Evolutionary conservation across 1,140 invertebrate species (phyloP).

Genomic region (Lasaia peninsularis): DNA sequence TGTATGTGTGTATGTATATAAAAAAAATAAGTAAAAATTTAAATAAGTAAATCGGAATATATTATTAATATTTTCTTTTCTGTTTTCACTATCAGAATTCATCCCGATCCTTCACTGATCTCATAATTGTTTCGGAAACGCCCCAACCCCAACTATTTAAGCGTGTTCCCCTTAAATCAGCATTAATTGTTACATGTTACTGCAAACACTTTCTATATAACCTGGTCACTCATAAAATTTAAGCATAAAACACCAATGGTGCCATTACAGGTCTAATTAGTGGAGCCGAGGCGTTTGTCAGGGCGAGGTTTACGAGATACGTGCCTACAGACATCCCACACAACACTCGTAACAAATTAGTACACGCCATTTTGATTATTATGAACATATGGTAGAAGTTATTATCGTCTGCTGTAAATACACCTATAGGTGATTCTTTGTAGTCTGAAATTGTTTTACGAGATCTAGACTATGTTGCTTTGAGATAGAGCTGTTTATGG

Average conservation of each 20-base stretch:
- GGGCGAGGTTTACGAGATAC: conserved; percentile 49
- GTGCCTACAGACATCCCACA: conserved; percentile 27
- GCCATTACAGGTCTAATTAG: conserved; percentile 65
- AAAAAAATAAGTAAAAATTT: too few species aligned
- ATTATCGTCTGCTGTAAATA: conserved; percentile 6
- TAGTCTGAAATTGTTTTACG: neutral
- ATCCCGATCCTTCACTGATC: too few species aligned
- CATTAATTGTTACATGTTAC: neutral
- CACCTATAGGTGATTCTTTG: neutral
- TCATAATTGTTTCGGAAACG: too few species aligned
- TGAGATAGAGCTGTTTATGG: neutral
- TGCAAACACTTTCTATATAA: conserved; percentile 20
- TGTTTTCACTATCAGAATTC: too few species aligned
- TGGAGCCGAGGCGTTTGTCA: conserved; percentile 45
- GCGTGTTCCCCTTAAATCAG: too few species aligned
- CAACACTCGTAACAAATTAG: conserved; percentile 4
- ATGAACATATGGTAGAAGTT: conserved; percentile 1
- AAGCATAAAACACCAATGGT: conserved; percentile 51
- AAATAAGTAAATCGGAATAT: too few species aligned
- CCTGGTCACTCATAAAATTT: conserved; percentile 55
- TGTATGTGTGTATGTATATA: too few species aligned
- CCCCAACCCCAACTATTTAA: too few species aligned
- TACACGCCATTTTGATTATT: conserved; percentile 16
- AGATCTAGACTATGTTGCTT: neutral
- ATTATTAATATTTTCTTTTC: too few species aligned